phyloP scores from a whole-genome alignment of 2,888 invertebrate species.

The Stenolophus ochropezus region DNA sequence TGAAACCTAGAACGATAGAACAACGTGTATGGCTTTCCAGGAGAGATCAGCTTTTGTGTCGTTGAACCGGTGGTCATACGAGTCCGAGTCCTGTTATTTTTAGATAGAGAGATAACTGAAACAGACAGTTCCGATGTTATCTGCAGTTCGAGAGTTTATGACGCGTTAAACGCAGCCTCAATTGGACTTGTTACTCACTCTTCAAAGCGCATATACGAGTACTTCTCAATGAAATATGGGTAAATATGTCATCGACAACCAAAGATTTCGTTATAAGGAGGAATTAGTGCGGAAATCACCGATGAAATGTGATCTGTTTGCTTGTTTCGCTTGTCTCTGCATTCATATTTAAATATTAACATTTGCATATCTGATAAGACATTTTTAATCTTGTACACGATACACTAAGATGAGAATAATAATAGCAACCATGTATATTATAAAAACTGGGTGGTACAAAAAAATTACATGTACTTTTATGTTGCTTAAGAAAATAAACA shows the following conservation, averaged over 20 bases:
- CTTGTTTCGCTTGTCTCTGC: background rate
- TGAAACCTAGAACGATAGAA: background rate
- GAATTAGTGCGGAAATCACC: conserved; percentile 20
- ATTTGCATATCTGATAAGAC: background rate
- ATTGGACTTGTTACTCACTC: conserved; percentile 28
- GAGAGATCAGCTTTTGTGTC: conserved; percentile 47
- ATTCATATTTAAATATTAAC: background rate
- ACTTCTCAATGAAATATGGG: conserved; percentile 6
- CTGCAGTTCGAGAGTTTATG: conserved; percentile 52
- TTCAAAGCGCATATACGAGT: conserved; percentile 29
- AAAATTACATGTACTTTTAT: background rate
- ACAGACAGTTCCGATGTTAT: conserved; percentile 54
- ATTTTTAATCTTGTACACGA: background rate
- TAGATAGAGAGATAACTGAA: conserved; percentile 57
- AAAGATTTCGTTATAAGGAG: background rate
- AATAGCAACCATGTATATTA: background rate
- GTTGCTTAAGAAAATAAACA: background rate
- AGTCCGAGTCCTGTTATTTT: conserved; percentile 53
- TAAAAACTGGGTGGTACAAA: background rate
- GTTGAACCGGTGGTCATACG: conserved; percentile 51
- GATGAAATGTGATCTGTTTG: conserved; percentile 6
- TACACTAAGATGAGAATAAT: background rate
- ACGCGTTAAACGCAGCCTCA: conserved; percentile 53
- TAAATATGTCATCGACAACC: conserved; percentile 18
- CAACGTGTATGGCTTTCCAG: conserved; percentile 11